A percentile compares a stretch with the other conserved stretches of the same genome.
These are phyloP conservation scores for Gobionotothen gibberifrons DNA, from an alignment of 2,797 vertebrate species.

Conservation along the genomic window DNA sequence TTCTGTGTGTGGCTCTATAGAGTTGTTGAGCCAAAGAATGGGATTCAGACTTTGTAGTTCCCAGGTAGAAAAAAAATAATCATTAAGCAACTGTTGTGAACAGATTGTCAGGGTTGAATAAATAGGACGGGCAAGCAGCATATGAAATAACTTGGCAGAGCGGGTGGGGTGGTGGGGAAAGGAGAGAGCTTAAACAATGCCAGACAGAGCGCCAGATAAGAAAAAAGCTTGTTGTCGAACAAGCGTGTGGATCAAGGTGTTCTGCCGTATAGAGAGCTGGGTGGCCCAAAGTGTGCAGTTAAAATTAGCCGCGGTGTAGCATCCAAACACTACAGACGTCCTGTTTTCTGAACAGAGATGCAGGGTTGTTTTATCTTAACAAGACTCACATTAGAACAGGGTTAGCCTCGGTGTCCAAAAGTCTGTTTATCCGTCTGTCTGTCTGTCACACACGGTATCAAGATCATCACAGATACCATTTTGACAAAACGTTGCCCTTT, in stretches of 20 bases:
- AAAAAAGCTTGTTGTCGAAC: conserved; percentile 57
- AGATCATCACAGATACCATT: not conserved
- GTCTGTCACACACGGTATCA: conserved; percentile 4
- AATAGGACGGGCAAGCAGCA: conserved; percentile 65
- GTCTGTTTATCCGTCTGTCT: conserved; percentile 1
- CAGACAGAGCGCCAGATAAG: conserved; percentile 59
- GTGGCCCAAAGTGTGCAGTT: conserved; percentile 30
- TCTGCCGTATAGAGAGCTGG: conserved; percentile 23
- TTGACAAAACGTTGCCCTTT: not conserved
- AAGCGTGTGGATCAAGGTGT: conserved; percentile 42
- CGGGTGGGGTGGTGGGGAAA: conserved; percentile 45
- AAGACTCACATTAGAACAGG: conserved; percentile 11
- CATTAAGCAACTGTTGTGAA: conserved; percentile 70
- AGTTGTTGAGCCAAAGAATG: conserved; percentile 43
- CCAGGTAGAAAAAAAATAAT: conserved; percentile 59
- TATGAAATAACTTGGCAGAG: conserved; percentile 72
- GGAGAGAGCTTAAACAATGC: conserved; percentile 59
- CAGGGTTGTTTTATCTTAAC: conserved; percentile 39
- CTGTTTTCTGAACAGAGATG: conserved; percentile 19
- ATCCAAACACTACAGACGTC: conserved; percentile 33
- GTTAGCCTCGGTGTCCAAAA: conserved; percentile 1
- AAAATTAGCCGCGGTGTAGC: conserved; percentile 36
- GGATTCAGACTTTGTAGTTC: conserved; percentile 59
- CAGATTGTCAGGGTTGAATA: conserved; percentile 75
- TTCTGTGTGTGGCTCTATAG: conserved; percentile 31